Conservation (phyloP, 2,113 vertebrate species). For the Otis tarda region DNA sequence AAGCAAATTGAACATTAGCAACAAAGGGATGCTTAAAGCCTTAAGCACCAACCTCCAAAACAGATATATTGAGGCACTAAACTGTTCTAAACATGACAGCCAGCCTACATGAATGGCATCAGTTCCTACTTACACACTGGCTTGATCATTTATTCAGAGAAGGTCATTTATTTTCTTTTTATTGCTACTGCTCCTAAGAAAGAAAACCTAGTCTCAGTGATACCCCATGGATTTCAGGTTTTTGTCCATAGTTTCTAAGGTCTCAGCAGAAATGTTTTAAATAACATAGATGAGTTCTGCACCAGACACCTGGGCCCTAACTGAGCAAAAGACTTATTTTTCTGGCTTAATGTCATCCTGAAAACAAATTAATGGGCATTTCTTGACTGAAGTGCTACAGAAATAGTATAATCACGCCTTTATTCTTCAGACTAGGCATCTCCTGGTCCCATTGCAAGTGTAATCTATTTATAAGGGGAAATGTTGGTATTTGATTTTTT, state of each 20-base stretch:
- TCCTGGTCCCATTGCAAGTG: background rate
- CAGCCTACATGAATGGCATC: background rate
- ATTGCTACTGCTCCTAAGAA: background rate
- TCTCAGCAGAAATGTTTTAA: background rate
- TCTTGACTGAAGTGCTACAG: background rate
- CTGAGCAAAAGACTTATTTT: background rate
- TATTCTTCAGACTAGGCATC: background rate
- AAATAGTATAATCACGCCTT: background rate
- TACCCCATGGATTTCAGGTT: background rate
- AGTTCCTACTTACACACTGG: background rate
- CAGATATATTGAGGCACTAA: background rate
- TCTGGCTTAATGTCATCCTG: background rate
- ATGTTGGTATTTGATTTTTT: background rate
- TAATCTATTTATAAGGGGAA: background rate
- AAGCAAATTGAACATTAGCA: background rate
- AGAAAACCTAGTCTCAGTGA: background rate
- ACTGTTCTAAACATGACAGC: background rate
- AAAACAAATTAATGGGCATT: background rate
- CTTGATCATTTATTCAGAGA: background rate
- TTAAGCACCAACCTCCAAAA: background rate
- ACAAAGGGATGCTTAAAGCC: background rate
- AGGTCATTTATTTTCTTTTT: background rate
- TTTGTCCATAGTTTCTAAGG: background rate
- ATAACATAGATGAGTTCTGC: background rate
- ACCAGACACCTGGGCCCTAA: background rate